Percentiles rank a stretch among this genome's conserved stretches.
These are phyloP conservation scores for Yponomeuta plumbellus DNA, from an alignment of 2,888 invertebrate genomes.

Conservation along the genomic window DNA sequence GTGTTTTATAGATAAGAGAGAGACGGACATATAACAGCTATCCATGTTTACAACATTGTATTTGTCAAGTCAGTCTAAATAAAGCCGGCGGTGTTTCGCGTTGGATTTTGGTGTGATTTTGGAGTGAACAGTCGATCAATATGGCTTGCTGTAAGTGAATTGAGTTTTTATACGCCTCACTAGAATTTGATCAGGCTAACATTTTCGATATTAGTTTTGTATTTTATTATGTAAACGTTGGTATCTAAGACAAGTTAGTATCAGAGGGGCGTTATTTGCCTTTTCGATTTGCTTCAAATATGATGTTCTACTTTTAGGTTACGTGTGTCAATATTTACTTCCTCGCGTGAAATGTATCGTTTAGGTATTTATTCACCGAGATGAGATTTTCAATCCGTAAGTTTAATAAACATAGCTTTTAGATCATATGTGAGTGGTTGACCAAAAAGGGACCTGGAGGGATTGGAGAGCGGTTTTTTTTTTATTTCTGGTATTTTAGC, in stretches of 20 bases:
- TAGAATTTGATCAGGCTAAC: not conserved
- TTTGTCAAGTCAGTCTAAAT: not conserved
- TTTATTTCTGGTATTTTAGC: no score
- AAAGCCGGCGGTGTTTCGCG: not conserved
- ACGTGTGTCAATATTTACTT: not conserved
- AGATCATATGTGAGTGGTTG: no score
- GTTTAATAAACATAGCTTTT: no score
- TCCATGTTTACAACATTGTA: not conserved
- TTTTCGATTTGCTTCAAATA: no score
- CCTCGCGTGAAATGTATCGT: not conserved
- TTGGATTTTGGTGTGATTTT: not conserved
- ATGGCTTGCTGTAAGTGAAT: conserved; percentile 9
- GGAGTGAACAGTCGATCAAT: not conserved
- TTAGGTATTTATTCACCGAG: not conserved
- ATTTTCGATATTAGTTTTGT: no score
- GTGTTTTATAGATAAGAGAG: not conserved
- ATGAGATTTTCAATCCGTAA: not conserved
- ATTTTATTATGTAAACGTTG: no score
- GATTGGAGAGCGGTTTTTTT: no score
- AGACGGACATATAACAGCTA: not conserved
- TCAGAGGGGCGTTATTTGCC: no score
- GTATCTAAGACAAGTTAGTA: no score
- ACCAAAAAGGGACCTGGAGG: no score
- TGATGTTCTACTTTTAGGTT: not conserved
- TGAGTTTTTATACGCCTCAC: not conserved